Percentiles rank a stretch among this genome's conserved stretches.
Evolutionary conservation across 2,113 vertebrate species (phyloP).

Genomic region (Vulpes vulpes): DNA sequence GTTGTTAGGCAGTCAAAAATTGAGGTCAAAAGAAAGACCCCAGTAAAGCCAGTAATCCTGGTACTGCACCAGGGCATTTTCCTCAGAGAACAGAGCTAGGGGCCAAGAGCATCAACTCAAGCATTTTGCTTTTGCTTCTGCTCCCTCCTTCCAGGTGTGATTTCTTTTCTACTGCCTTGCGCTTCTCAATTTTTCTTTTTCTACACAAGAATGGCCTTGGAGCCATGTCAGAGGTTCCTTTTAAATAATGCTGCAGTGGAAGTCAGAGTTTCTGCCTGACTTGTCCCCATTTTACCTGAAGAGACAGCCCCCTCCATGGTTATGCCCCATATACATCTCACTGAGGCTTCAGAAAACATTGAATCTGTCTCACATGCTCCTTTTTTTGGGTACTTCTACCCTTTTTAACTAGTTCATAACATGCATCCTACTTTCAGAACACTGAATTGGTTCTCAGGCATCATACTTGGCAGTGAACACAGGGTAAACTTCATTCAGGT

Average conservation of each 20-base stretch:
- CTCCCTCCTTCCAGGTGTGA: not conserved
- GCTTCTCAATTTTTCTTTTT: not conserved
- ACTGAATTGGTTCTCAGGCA: not conserved
- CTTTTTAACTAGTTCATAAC: not conserved
- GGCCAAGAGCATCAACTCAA: not conserved
- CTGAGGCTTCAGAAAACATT: not conserved
- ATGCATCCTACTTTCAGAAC: constrained; percentile 6
- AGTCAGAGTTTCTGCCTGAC: not conserved
- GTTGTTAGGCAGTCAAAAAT: not conserved
- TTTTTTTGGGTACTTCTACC: not conserved
- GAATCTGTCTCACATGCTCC: not conserved
- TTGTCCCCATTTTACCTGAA: not conserved
- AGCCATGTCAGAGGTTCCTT: not conserved
- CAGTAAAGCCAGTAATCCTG: not conserved
- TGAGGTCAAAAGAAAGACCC: not conserved
- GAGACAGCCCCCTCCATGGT: not conserved
- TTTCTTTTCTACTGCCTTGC: not conserved
- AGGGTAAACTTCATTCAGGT: constrained; percentile 19
- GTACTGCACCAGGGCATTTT: not conserved
- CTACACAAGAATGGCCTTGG: not conserved
- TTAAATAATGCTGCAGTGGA: not conserved
- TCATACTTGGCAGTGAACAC: constrained; percentile 6
- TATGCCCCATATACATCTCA: not conserved
- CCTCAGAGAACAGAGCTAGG: not conserved
- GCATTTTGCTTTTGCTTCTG: not conserved